These are phyloP conservation scores for Clunio marinus DNA, from an alignment of 2,888 invertebrate genomes.

Conservation along the genomic window DNA sequence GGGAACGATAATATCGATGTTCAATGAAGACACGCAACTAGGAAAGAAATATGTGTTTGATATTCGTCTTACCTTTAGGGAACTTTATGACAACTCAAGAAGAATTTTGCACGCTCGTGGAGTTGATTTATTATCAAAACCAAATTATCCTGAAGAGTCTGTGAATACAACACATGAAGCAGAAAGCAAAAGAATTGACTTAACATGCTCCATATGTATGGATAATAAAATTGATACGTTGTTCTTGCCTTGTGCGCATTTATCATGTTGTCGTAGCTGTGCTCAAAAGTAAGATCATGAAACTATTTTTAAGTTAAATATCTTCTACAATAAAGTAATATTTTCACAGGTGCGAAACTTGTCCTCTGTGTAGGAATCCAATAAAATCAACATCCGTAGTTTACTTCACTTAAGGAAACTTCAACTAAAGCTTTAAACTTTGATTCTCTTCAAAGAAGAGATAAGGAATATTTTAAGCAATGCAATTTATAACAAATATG, in stretches of 20 bases:
- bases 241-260: slow-evolving; percentile 85
- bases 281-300: slow-evolving; percentile 58
- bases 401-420: slow-evolving; percentile 7
- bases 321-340: neutral
- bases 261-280: slow-evolving; percentile 74
- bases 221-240: slow-evolving; percentile 76
- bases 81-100: slow-evolving; percentile 83
- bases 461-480: no score
- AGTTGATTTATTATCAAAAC: slow-evolving; percentile 44
- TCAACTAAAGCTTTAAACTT: no score
- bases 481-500: no score
- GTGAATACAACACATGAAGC: slow-evolving; percentile 42
- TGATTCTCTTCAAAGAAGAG: no score
- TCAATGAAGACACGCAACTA: slow-evolving; percentile 80
- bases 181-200: slow-evolving; percentile 42
- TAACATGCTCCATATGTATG: slow-evolving; percentile 86
- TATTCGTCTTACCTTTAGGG: slow-evolving; percentile 80
- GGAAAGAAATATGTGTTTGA: slow-evolving; percentile 90
- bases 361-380: slow-evolving; percentile 50
- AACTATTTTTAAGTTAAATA: neutral
- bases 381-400: slow-evolving; percentile 42
- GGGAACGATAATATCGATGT: slow-evolving; percentile 85
- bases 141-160: slow-evolving; percentile 34
- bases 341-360: slow-evolving; percentile 47
- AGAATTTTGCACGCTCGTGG: slow-evolving; percentile 63